Evolutionary conservation across 2,113 vertebrate species (phyloP).

Genomic region (Pteruthius melanotis): DNA sequence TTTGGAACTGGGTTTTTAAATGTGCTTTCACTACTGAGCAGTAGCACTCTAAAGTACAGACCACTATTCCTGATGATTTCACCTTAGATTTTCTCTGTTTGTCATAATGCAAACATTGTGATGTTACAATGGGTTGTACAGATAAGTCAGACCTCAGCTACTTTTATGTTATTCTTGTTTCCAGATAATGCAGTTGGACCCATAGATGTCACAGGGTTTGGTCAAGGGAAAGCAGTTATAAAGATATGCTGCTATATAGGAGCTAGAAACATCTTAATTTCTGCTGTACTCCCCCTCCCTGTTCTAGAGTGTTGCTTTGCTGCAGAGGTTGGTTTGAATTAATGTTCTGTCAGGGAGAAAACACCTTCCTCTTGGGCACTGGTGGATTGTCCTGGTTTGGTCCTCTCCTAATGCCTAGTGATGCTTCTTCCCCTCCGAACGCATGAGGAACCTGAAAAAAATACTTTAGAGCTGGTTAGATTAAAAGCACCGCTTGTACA

Average conservation of each 20-base stretch:
- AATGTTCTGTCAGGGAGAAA: background rate
- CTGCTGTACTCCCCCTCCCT: background rate
- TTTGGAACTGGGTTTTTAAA: background rate
- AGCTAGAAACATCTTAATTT: background rate
- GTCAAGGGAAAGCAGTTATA: background rate
- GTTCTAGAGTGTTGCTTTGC: background rate
- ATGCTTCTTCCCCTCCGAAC: background rate
- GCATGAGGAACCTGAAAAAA: background rate
- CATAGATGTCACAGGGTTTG: background rate
- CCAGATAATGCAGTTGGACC: background rate
- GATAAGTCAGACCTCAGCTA: background rate
- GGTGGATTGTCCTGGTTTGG: background rate
- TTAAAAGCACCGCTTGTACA: background rate
- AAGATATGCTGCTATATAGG: background rate
- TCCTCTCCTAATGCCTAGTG: background rate
- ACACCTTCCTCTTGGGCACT: background rate
- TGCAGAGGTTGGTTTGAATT: background rate
- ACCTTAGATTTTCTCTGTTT: background rate
- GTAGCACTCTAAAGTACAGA: background rate
- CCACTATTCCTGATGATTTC: background rate
- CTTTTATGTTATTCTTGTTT: rapidly evolving
- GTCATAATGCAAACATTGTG: background rate
- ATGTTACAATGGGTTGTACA: background rate
- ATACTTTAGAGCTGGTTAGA: background rate
- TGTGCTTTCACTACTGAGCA: background rate